These are phyloP conservation scores for Zelleria hepariella DNA, from an alignment of 2,888 invertebrate genomes.

Conservation along the genomic window DNA sequence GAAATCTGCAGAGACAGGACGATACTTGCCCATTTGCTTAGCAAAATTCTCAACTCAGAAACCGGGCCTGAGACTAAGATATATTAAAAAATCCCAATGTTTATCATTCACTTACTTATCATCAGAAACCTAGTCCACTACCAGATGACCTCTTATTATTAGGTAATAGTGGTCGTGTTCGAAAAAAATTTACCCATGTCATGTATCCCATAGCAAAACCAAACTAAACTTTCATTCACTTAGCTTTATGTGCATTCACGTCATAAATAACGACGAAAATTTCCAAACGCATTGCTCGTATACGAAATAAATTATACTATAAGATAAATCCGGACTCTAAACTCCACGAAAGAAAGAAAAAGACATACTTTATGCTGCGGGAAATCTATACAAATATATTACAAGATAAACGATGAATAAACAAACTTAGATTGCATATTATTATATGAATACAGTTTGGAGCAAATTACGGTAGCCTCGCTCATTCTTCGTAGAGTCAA, in stretches of 20 bases:
- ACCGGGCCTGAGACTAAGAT: too few species aligned
- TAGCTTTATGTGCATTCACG: not conserved
- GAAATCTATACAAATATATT: conserved; percentile 23
- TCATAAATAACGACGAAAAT: not conserved
- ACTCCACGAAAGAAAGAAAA: not conserved
- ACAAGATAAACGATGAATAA: conserved; percentile 48
- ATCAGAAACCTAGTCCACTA: too few species aligned
- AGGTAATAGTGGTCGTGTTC: too few species aligned
- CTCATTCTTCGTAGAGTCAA: not conserved
- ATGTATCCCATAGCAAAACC: too few species aligned
- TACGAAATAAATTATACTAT: not conserved
- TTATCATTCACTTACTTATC: too few species aligned
- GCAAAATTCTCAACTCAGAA: too few species aligned
- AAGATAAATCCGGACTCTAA: conserved; percentile 2
- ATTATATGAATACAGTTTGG: conserved; percentile 40
- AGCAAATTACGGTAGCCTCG: conserved; percentile 35
- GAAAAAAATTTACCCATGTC: too few species aligned
- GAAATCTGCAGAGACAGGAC: too few species aligned
- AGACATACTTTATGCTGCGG: not conserved
- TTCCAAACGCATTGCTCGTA: not conserved
- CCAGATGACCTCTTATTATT: too few species aligned
- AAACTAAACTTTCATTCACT: not conserved
- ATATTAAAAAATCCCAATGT: too few species aligned
- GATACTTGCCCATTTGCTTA: too few species aligned
- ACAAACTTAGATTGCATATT: conserved; percentile 31